Base-by-base conservation (phyloP, 2,113 vertebrate genomes). In the Paraplagusia blochii region DNA sequence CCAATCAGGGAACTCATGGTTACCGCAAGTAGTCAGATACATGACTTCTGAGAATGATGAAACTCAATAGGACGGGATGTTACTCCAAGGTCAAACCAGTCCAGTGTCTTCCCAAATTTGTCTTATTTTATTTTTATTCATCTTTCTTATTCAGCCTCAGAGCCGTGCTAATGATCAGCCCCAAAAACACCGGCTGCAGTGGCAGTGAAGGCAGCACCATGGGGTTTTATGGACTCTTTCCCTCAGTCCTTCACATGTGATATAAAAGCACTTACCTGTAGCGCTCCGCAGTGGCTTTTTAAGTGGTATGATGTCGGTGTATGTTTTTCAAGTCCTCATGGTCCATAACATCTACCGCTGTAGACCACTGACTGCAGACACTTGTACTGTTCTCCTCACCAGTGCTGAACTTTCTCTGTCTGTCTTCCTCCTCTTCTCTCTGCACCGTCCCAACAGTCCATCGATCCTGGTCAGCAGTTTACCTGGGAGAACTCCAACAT, bases 401-500 rank as follows among this genome's bases (percentile, higher is more conserved):
- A 33, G 5, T 45, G 49, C 58, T 43, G 46, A 15, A 49, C 45
- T 62, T 34, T 2, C 42, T 63, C 72, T 50, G 53, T 63, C 36
- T 61, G 46, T 55, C 59, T 39, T 11, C 11, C 60, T 46, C 35
- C n/a, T 22, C 5, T 1, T 72, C 33, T 61, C 18, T 34, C 14
- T 29, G 9, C 36, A 51, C 45, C 50, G 22, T 36, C 51, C 51
- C 49, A 54, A 51, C 81, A 98, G 95, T 98, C 95, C 72, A 93
- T 98, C 69, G 95, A 98, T 79, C 95, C 95, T 0, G 93, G 93
- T 34, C 95, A 98, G 83, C 95, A 98, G 88, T 98, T 98, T 85
- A 98, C 95, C 0, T 98, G 95, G 95, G 95, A 98, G 86, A 95
- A 98, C 79, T 98, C 95, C 72, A 98, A 98, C 87, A 92, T 96